Evolutionary conservation across 2,797 vertebrate genomes (phyloP).

Genomic region (Coracias cyanogaster): DNA sequence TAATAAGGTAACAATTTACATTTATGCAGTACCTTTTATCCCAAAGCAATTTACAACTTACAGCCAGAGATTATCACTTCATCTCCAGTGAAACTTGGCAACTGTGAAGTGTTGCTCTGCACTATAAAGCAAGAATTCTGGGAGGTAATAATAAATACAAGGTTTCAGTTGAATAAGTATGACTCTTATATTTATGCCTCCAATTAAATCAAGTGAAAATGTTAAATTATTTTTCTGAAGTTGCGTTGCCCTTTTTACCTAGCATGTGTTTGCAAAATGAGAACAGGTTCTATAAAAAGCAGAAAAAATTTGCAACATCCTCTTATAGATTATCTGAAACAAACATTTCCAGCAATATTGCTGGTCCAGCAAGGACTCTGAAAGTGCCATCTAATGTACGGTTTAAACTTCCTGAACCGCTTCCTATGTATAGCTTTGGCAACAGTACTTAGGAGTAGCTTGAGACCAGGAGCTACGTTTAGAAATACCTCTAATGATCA

Average conservation of each 20-base stretch:
- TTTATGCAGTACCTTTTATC: slow-evolving; percentile 59
- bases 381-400: neutral
- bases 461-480: neutral
- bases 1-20: slow-evolving; percentile 57
- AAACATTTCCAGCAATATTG: neutral
- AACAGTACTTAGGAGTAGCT: neutral
- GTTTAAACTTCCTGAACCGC: neutral
- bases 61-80: slow-evolving; percentile 63
- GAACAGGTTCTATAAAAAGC: neutral
- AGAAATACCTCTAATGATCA: neutral
- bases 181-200: neutral
- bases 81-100: slow-evolving; percentile 33
- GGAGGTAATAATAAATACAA: slow-evolving; percentile 45
- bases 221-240: neutral
- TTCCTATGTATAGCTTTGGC: neutral
- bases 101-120: slow-evolving; percentile 25
- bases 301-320: neutral
- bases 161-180: neutral
- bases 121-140: slow-evolving; percentile 32
- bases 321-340: neutral
- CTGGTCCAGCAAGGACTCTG: neutral
- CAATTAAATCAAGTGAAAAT: slow-evolving; percentile 24
- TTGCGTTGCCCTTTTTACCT: neutral
- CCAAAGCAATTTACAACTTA: slow-evolving; percentile 68
- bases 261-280: neutral